Conservation (phyloP, 1,140 invertebrate species). For the Pseudomyrmex pallidus region DNA sequence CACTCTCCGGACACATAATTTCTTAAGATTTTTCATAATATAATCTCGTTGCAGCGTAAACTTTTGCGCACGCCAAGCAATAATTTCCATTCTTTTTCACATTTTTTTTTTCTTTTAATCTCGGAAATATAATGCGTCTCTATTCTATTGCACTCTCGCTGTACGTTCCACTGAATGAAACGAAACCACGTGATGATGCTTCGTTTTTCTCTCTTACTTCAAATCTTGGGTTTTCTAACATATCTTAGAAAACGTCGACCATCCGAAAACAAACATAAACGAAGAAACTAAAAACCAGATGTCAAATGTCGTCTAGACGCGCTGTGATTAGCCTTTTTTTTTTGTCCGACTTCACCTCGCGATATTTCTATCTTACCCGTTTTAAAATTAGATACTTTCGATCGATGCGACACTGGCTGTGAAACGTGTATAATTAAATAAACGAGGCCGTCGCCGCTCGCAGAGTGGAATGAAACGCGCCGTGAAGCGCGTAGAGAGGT, state of each 20-base stretch:
- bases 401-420: conserved; percentile 16
- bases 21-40: too few species aligned
- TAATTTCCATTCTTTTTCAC: conserved; percentile 16
- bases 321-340: too few species aligned
- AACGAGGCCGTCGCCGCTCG: conserved; percentile 44
- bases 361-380: neutral
- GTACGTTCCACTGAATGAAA: conserved; percentile 9
- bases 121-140: conserved; percentile 12
- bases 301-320: neutral
- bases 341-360: neutral
- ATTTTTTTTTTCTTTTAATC: conserved; percentile 1
- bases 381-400: conserved; percentile 16
- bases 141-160: neutral
- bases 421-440: conserved; percentile 23
- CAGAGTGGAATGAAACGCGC: conserved; percentile 51
- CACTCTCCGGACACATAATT: neutral
- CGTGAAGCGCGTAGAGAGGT: conserved; percentile 40
- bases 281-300: conserved; percentile 16
- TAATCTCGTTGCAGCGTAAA: too few species aligned
- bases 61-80: neutral
- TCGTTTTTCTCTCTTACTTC: neutral
- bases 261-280: neutral
- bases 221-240: neutral
- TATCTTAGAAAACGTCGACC: neutral
- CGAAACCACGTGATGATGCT: conserved; percentile 30